phyloP scores from a whole-genome alignment of 2,113 vertebrate genomes.

The Carassius gibelio region DNA sequence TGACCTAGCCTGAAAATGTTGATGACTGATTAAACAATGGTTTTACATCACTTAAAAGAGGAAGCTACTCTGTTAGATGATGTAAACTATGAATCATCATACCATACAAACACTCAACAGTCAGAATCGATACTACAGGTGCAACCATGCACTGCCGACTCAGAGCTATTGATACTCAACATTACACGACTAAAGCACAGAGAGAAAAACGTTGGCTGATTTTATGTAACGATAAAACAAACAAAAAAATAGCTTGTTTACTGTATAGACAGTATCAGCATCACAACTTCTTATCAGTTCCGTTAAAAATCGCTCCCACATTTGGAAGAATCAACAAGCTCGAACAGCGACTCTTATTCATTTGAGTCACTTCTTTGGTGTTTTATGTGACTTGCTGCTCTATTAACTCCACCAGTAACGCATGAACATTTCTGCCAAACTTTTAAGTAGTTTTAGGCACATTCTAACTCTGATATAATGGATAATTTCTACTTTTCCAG shows the following conservation, averaged over 20 bases:
- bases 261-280: too few relatives aligned
- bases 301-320: not conserved
- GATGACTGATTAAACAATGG: not conserved
- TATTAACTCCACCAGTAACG: not conserved
- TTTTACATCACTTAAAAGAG: not conserved
- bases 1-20: not conserved
- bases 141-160: not conserved
- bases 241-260: not conserved
- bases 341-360: not conserved
- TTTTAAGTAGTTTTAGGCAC: not conserved
- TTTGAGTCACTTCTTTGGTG: not conserved
- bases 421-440: not conserved
- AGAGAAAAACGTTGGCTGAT: not conserved
- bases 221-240: not conserved
- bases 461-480: not conserved
- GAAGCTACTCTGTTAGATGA: not conserved
- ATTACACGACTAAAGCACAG: not conserved
- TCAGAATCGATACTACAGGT: slow-evolving; percentile 1
- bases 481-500: not conserved
- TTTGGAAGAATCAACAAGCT: not conserved
- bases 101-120: not conserved
- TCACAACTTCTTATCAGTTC: too few relatives aligned
- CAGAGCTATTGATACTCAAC: not conserved
- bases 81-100: not conserved
- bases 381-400: not conserved